These are phyloP conservation scores for Myrmophylax atrothorax DNA, from an alignment of 2,113 vertebrate genomes.

Conservation along the genomic window DNA sequence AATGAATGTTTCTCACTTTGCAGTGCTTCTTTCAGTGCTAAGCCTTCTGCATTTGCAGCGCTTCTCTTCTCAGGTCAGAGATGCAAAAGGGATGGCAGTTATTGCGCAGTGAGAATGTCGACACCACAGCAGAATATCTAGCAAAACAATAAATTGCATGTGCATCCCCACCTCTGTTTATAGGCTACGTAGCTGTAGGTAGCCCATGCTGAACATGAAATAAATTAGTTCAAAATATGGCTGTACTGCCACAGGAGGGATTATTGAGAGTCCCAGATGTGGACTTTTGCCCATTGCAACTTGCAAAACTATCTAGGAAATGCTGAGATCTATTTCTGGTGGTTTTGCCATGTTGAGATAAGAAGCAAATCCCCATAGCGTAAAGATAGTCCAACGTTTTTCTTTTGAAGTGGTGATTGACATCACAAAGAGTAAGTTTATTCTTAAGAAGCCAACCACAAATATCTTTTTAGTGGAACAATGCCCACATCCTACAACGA, in stretches of 20 bases:
- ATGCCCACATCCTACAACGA: background rate
- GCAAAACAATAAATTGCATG: background rate
- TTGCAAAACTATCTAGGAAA: background rate
- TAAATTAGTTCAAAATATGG: background rate
- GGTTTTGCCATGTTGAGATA: background rate
- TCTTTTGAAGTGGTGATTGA: background rate
- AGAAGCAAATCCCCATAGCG: background rate
- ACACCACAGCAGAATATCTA: background rate
- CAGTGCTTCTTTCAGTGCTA: background rate
- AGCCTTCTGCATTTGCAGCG: background rate
- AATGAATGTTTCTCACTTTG: background rate
- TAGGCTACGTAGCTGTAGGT: background rate
- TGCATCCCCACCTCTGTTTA: background rate
- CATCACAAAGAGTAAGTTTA: background rate
- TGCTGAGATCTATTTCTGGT: background rate
- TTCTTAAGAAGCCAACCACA: background rate
- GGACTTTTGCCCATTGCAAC: background rate
- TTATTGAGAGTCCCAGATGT: background rate
- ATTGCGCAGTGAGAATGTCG: accelerated
- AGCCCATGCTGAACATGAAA: background rate
- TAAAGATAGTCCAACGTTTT: background rate
- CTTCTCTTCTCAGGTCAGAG: background rate
- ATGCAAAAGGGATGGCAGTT: background rate
- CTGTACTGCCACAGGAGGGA: background rate
- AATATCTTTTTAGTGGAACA: background rate